These are phyloP conservation scores for Desmodus rotundus DNA, from an alignment of 2,113 vertebrate genomes.

Conservation along the genomic window DNA sequence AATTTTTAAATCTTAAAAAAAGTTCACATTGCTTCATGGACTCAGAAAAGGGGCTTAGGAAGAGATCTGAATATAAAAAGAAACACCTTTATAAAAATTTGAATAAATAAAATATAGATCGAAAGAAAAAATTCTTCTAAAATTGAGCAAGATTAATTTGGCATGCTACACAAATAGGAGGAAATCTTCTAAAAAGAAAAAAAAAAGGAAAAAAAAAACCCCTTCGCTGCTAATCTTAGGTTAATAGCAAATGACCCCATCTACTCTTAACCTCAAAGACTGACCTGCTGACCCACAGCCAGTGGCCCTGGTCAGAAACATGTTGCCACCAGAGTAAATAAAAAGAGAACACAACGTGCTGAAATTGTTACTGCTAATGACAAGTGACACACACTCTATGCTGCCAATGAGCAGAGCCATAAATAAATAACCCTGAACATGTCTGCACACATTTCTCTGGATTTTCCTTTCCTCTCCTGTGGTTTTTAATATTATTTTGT, in stretches of 20 bases:
- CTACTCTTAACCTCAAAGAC: slow-evolving; percentile 78
- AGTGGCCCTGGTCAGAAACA: slow-evolving; percentile 81
- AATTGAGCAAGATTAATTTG: slow-evolving; percentile 52
- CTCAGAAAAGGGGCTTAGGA: background rate
- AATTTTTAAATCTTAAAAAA: background rate
- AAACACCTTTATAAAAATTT: background rate
- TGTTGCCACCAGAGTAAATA: slow-evolving; percentile 83
- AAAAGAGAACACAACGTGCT: slow-evolving; percentile 81
- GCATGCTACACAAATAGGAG: slow-evolving; percentile 12
- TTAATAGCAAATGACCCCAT: slow-evolving; percentile 82
- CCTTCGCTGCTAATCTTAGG: slow-evolving; percentile 76
- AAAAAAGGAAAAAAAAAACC: background rate
- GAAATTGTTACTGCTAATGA: slow-evolving; percentile 85
- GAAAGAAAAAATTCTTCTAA: slow-evolving; percentile 13
- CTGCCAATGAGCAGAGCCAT: slow-evolving; percentile 78
- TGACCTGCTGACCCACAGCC: slow-evolving; percentile 81
- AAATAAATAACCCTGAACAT: slow-evolving; percentile 81
- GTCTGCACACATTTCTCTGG: slow-evolving; percentile 58
- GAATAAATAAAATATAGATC: slow-evolving; percentile 36
- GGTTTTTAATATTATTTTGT: slow-evolving; percentile 32
- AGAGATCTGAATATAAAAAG: background rate
- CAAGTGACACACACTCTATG: slow-evolving; percentile 80
- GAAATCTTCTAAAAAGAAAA: slow-evolving; percentile 29
- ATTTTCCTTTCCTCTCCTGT: slow-evolving; percentile 40
- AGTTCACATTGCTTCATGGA: background rate